Evolutionary conservation across 2,888 invertebrate species (phyloP).

Genomic region (Pomacea canaliculata): DNA sequence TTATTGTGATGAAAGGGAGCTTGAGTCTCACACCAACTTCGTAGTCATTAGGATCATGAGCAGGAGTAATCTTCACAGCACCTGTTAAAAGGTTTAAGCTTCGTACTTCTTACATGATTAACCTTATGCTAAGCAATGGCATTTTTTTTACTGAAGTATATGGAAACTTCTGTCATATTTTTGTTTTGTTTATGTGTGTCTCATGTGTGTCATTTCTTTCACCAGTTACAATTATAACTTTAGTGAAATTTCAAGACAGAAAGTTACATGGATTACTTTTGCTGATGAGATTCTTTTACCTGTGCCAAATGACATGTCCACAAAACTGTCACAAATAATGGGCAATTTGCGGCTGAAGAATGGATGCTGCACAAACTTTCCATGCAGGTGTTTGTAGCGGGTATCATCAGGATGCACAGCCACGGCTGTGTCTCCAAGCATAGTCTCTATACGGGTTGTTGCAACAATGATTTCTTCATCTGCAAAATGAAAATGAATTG

Average conservation of each 20-base stretch:
- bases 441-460: constrained; percentile 98
- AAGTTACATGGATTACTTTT: too few relatives aligned
- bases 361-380: constrained; percentile 88
- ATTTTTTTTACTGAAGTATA: background rate
- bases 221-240: too few relatives aligned
- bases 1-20: constrained; percentile 87
- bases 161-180: background rate
- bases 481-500: constrained; percentile 30
- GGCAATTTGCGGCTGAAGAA: constrained; percentile 84
- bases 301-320: constrained; percentile 95
- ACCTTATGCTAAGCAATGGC: background rate
- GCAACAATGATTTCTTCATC: constrained; percentile 89
- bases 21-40: constrained; percentile 92
- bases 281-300: constrained; percentile 72
- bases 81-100: constrained; percentile 71
- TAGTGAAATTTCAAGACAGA: too few relatives aligned
- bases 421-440: constrained; percentile 95
- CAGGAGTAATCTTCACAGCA: constrained; percentile 98
- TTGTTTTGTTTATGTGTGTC: background rate
- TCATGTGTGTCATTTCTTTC: background rate
- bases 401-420: constrained; percentile 93
- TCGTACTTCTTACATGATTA: too few relatives aligned
- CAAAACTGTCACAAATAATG: constrained; percentile 91
- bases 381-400: constrained; percentile 85
- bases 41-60: constrained; percentile 97